Evolutionary conservation across 2,888 invertebrate species (phyloP).

Genomic region (Dascillus cervinus): DNA sequence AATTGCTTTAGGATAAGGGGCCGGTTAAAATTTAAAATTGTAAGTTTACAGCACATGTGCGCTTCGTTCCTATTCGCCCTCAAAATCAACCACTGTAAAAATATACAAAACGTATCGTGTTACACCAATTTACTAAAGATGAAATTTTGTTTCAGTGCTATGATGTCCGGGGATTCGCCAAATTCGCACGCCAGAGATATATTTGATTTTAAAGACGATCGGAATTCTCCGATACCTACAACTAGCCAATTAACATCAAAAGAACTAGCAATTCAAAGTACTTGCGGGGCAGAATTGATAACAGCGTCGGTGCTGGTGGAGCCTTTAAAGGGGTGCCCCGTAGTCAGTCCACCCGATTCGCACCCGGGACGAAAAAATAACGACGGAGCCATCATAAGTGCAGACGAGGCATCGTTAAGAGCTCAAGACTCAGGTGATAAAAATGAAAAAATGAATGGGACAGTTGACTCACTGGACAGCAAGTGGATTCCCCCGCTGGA

Average conservation of each 20-base stretch:
- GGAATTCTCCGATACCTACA: conserved; percentile 24
- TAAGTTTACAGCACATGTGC: no score
- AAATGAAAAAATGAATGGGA: conserved; percentile 11
- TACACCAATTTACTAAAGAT: conserved; percentile 1
- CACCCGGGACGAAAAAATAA: conserved; percentile 6
- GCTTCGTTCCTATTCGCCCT: no score
- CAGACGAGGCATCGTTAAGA: conserved; percentile 10
- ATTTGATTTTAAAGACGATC: conserved; percentile 21
- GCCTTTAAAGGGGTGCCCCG: conserved; percentile 14
- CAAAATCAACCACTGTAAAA: no score
- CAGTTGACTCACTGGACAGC: conserved; percentile 13
- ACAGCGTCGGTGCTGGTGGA: conserved; percentile 13
- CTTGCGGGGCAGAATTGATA: conserved; percentile 9
- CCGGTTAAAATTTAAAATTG: no score
- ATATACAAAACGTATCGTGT: no score
- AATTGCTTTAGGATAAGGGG: no score
- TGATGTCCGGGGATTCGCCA: conserved; percentile 31
- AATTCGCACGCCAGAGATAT: conserved; percentile 20
- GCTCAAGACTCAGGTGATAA: conserved; percentile 14
- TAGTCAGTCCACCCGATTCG: conserved; percentile 4
- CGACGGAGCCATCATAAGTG: conserved; percentile 10
- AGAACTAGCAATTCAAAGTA: conserved; percentile 13
- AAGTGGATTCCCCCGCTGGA: conserved; percentile 8
- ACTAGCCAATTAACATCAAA: conserved; percentile 26
- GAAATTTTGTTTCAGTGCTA: conserved; percentile 24